phyloP scores from a whole-genome alignment of 2,113 vertebrate species.

The Neolamprologus fasciatus region DNA sequence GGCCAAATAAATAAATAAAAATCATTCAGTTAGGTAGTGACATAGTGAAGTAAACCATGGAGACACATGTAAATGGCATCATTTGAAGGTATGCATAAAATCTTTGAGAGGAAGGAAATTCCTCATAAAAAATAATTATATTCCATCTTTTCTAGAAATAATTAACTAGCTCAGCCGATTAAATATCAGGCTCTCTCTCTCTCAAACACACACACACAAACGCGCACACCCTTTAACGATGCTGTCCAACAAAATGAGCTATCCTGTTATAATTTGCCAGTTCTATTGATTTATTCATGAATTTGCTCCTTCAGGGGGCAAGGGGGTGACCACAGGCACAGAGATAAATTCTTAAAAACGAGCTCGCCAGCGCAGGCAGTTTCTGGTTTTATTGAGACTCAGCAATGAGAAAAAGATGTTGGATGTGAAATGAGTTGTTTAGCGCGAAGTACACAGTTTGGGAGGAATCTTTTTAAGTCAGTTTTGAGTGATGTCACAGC shows the following conservation, averaged over 20 bases:
- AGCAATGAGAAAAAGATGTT: not conserved
- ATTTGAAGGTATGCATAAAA: not conserved
- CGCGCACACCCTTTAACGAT: not conserved
- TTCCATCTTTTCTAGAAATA: not conserved
- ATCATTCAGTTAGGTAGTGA: not conserved
- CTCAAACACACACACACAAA: not conserved
- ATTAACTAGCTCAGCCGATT: not conserved
- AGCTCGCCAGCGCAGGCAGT: not conserved
- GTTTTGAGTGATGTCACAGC: not conserved
- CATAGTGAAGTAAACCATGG: not conserved
- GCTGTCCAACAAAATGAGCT: conserved; percentile 21
- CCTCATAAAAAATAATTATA: not conserved
- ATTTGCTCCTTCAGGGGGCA: conserved; percentile 22
- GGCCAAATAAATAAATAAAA: not conserved
- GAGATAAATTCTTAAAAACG: conserved; percentile 20
- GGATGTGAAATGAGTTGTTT: not conserved
- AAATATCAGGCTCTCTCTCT: not conserved
- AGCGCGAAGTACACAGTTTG: not conserved
- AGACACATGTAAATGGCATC: not conserved
- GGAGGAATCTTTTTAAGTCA: not conserved
- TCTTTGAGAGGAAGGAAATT: not conserved
- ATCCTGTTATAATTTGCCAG: conserved; percentile 22
- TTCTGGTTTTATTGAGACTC: conserved; percentile 10
- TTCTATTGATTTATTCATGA: conserved; percentile 59
- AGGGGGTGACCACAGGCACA: not conserved